Conservation (phyloP, 92 coral and sea anemone genomes). For the Isaurus tuberculatus region DNA sequence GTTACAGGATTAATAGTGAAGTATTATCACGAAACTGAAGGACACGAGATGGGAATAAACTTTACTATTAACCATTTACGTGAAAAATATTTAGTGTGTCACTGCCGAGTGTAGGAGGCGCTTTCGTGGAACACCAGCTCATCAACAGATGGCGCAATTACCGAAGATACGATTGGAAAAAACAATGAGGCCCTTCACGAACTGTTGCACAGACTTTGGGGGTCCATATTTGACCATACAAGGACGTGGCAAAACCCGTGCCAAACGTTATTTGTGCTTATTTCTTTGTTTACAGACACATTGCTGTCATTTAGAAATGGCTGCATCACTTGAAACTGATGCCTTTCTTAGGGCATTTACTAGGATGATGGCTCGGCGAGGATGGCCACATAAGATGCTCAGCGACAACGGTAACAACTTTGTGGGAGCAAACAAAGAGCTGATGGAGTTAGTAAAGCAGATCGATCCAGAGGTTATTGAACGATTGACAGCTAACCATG, state of each 20-base stretch:
- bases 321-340: slow-evolving; percentile 63
- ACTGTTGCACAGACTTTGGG: slow-evolving; percentile 53
- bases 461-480: background rate
- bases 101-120: slow-evolving; percentile 1
- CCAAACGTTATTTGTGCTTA: slow-evolving; percentile 61
- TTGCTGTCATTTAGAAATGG: slow-evolving; percentile 52
- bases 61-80: background rate
- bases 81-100: background rate
- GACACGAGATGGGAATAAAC: background rate
- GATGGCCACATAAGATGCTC: slow-evolving; percentile 70
- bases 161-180: slow-evolving; percentile 45
- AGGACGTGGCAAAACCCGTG: slow-evolving; percentile 37
- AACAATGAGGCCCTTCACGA: slow-evolving; percentile 50
- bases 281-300: too few relatives aligned
- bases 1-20: background rate
- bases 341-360: slow-evolving; percentile 61
- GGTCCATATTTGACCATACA: slow-evolving; percentile 50
- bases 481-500: slow-evolving; percentile 56
- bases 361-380: slow-evolving; percentile 61
- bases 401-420: slow-evolving; percentile 71
- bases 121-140: slow-evolving; percentile 46
- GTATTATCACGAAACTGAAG: background rate
- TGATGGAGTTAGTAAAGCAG: slow-evolving; percentile 23
- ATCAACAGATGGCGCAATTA: slow-evolving; percentile 57
- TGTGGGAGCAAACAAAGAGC: slow-evolving; percentile 38